Evolutionary conservation across 2,888 invertebrate genomes (phyloP).

Genomic region (Hydrotaea cyrtoneurina): DNA sequence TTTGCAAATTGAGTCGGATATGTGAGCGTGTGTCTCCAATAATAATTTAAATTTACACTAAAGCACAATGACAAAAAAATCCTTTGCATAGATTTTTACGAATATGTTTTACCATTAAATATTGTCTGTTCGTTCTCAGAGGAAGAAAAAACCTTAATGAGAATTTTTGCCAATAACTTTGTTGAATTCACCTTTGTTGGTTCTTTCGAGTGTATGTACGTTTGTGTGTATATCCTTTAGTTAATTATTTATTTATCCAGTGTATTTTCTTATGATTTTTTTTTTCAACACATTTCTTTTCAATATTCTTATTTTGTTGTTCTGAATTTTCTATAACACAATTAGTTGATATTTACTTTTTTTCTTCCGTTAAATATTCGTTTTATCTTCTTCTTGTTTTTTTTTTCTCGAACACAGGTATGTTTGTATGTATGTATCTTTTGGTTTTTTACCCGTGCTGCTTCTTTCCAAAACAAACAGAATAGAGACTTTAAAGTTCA

Average conservation of each 20-base stretch:
- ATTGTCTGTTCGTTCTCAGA: too few species aligned
- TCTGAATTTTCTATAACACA: slow-evolving; percentile 10
- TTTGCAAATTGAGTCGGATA: too few species aligned
- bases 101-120: too few species aligned
- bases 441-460: not conserved
- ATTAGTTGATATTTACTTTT: not conserved
- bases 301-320: slow-evolving; percentile 42
- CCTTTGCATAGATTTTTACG: too few species aligned
- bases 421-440: slow-evolving; percentile 23
- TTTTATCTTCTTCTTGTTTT: not conserved
- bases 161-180: too few species aligned
- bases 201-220: not conserved
- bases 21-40: too few species aligned
- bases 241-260: not conserved
- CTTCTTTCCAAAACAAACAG: slow-evolving; percentile 27
- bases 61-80: too few species aligned
- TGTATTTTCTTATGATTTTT: not conserved
- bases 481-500: slow-evolving; percentile 49
- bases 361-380: slow-evolving; percentile 23
- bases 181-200: not conserved
- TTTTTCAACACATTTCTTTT: slow-evolving; percentile 23
- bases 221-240: not conserved
- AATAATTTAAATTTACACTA: too few species aligned
- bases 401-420: not conserved
- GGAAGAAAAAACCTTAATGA: too few species aligned